phyloP scores from a whole-genome alignment of 2,888 invertebrate species.

The Bombylius major region DNA sequence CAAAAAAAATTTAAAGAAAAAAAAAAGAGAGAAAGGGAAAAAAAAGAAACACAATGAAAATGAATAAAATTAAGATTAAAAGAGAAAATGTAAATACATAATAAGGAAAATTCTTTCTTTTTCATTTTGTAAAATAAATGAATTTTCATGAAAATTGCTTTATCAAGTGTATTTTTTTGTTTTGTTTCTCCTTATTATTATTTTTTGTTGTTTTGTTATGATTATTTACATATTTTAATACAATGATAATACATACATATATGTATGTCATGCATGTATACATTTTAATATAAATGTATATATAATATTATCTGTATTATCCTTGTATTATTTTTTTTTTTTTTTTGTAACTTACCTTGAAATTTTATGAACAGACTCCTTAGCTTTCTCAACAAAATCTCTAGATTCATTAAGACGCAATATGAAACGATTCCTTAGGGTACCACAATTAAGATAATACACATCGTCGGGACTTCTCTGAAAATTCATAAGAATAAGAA shows the following conservation, averaged over 20 bases:
- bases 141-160: too few relatives aligned
- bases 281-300: too few relatives aligned
- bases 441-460: conserved; percentile 36
- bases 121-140: too few relatives aligned
- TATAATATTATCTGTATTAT: too few relatives aligned
- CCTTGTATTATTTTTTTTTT: too few relatives aligned
- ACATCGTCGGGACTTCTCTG: conserved; percentile 34
- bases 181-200: too few relatives aligned
- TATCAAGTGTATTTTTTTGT: too few relatives aligned
- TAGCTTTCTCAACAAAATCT: conserved; percentile 35
- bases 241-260: neutral
- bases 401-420: conserved; percentile 35
- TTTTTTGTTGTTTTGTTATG: neutral
- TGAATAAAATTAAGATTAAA: neutral
- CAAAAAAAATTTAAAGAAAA: neutral
- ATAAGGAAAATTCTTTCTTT: neutral
- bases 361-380: conserved; percentile 30
- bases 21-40: conserved; percentile 1
- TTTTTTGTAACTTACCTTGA: conserved; percentile 23
- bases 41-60: neutral
- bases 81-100: neutral
- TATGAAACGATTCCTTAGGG: conserved; percentile 35
- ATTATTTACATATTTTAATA: neutral
- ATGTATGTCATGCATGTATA: neutral
- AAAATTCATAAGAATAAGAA: conserved; percentile 6